phyloP scores from a whole-genome alignment of 1,140 invertebrate species.

The Caenorhabditis briggsae region DNA sequence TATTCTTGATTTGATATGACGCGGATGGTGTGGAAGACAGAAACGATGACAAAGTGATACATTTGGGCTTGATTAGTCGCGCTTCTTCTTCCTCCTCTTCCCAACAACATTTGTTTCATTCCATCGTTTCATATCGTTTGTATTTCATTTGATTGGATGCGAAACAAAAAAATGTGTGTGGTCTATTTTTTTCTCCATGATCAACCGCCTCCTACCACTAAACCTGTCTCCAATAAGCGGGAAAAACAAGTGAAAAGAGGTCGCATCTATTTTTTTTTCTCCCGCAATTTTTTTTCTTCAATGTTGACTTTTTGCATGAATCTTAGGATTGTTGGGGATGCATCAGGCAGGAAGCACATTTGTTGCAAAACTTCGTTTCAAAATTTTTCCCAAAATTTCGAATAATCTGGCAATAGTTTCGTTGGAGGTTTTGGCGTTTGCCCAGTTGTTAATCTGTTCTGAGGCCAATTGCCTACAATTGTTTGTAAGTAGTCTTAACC shows the following conservation, averaged over 20 bases:
- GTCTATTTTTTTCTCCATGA: slow-evolving; percentile 50
- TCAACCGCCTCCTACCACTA: slow-evolving; percentile 12
- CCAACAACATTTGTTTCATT: slow-evolving; percentile 43
- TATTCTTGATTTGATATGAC: slow-evolving; percentile 37
- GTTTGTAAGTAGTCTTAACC: neutral
- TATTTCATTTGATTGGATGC: slow-evolving; percentile 20
- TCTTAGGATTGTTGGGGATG: neutral
- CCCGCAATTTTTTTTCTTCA: neutral
- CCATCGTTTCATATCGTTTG: slow-evolving; percentile 19
- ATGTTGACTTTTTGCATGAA: slow-evolving; percentile 47
- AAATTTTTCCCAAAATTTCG: too few species aligned
- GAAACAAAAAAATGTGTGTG: slow-evolving; percentile 11
- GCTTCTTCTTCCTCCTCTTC: neutral
- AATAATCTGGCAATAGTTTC: too few species aligned
- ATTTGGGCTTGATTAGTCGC: slow-evolving; percentile 30
- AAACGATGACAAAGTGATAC: neutral
- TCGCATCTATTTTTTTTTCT: slow-evolving; percentile 7
- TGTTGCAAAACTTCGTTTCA: neutral
- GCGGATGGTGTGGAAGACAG: neutral
- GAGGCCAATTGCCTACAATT: slow-evolving; percentile 33
- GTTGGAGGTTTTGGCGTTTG: too few species aligned
- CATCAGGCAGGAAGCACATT: neutral
- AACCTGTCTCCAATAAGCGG: slow-evolving; percentile 53
- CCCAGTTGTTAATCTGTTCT: slow-evolving; percentile 43
- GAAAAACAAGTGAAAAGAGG: slow-evolving; percentile 50